Percentiles rank a stretch among this genome's conserved stretches.
Evolutionary conservation across 2,888 invertebrate genomes (phyloP).

Genomic region (Mimumesa dahlbomi): DNA sequence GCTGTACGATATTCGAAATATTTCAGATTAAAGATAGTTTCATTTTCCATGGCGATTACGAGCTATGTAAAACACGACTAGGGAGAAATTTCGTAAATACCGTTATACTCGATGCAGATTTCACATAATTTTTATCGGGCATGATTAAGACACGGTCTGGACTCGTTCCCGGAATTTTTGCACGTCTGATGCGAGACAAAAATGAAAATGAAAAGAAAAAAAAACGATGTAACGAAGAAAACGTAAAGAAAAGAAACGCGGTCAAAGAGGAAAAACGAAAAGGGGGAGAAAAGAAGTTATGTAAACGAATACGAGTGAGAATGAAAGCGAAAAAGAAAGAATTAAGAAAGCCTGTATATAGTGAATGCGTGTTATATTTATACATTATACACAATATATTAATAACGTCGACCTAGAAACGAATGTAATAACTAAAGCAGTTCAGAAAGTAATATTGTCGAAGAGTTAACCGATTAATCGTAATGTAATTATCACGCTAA

Average conservation of each 20-base stretch:
- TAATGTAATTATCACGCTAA: conserved; percentile 46
- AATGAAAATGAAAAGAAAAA: neutral
- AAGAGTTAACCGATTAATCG: conserved; percentile 50
- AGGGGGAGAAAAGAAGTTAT: conserved; percentile 28
- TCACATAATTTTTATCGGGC: neutral
- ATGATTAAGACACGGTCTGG: conserved; percentile 33
- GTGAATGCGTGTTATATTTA: conserved; percentile 67
- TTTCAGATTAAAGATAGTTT: no score
- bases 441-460: conserved; percentile 51
- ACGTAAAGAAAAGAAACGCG: neutral
- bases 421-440: conserved; percentile 37
- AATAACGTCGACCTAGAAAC: conserved; percentile 44
- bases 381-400: conserved; percentile 59
- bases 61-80: no score
- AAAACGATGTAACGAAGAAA: no score
- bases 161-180: conserved; percentile 17
- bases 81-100: neutral
- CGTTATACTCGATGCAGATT: neutral
- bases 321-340: conserved; percentile 41
- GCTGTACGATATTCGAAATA: no score
- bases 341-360: conserved; percentile 63
- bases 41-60: no score
- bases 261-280: conserved; percentile 3
- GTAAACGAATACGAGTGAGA: conserved; percentile 40
- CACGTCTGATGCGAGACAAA: no score